Percentiles rank a stretch among this genome's conserved stretches.
Conservation (phyloP, 1,140 invertebrate genomes). For the Philaenus spumarius region DNA sequence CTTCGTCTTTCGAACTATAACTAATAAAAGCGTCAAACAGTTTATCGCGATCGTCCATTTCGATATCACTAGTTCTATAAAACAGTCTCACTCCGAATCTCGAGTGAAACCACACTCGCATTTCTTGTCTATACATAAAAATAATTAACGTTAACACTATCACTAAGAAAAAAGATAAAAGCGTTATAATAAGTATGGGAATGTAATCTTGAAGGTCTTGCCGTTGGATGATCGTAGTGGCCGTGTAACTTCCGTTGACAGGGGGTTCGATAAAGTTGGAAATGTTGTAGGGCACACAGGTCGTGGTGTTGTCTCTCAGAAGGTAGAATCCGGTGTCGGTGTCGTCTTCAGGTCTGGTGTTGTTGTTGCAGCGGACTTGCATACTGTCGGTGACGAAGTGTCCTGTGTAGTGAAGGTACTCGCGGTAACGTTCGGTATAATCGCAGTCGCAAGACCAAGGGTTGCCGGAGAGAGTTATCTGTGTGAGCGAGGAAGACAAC, state of each 20-base stretch:
- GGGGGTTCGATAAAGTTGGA: constrained; percentile 43
- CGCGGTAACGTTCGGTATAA: constrained; percentile 68
- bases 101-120: constrained; percentile 85
- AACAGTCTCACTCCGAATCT: constrained; percentile 79
- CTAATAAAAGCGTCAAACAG: constrained; percentile 90
- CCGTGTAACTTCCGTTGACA: constrained; percentile 57
- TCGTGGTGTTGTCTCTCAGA: constrained; percentile 31
- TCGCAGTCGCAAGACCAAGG: constrained; percentile 86
- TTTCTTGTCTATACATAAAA: constrained; percentile 79
- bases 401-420: constrained; percentile 60
- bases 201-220: constrained; percentile 71
- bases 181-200: constrained; percentile 63
- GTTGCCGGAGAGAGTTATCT: constrained; percentile 66
- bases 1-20: constrained; percentile 89
- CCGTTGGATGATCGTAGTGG: constrained; percentile 60
- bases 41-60: constrained; percentile 75
- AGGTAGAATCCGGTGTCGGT: constrained; percentile 50
- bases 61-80: constrained; percentile 62
- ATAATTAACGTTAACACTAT: constrained; percentile 61
- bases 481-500: constrained; percentile 54
- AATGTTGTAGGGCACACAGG: constrained; percentile 30
- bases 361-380: constrained; percentile 54
- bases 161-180: constrained; percentile 61
- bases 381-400: constrained; percentile 55
- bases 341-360: constrained; percentile 49